Base-by-base conservation (phyloP, 1,140 invertebrate genomes). In the Drosophila ficusphila region DNA sequence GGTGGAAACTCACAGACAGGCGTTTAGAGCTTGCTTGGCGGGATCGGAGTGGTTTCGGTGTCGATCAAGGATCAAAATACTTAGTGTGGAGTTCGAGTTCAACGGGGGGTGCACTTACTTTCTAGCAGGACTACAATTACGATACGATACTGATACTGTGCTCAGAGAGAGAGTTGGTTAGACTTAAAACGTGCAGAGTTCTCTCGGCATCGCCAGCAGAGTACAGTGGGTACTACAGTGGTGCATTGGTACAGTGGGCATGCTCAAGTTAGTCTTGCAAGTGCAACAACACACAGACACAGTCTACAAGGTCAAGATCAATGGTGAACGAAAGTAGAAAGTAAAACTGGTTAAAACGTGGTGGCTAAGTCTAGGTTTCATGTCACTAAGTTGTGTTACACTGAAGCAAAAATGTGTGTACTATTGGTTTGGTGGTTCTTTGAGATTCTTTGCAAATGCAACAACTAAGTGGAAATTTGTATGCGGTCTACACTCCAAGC, bases 131-230 rank as follows among this genome's bases (percentile, higher is more conserved):
- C 61, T 74, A 81, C 76, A 81, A 61, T 64, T 69, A 68, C 58
- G 58, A 23, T 48, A 71, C 69, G 64, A 52, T 68, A 64, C 64
- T 51, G 36, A 61, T 47, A n/a, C 62, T 62, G 61, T 48, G 62
- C 25, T 69, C 57, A 44, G 72, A 65, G 68, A 77, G 68, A 79
- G 68, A 77, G 68, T 74, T 81, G 72, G 64, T 44, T 54, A 38
- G 67, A 64, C 60, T 60, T 65, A 41, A 73, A 83, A 88, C 81
- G 81, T 86, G 81, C 81, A 86, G 58, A 76, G 65, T 54, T 69
- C 72, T 53, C 44, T 62, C 58, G 48, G 72, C 58, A 65, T 65
- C 52, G 36, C 51, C 39, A 23, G 34, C 25, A 25, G 29, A 34
- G 34, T 61, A 53, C 57, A 64, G 48, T 71, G 49, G 49, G 36